These are phyloP conservation scores for Urosaurus nigricauda DNA, from an alignment of 2,797 vertebrate species.

Conservation along the genomic window DNA sequence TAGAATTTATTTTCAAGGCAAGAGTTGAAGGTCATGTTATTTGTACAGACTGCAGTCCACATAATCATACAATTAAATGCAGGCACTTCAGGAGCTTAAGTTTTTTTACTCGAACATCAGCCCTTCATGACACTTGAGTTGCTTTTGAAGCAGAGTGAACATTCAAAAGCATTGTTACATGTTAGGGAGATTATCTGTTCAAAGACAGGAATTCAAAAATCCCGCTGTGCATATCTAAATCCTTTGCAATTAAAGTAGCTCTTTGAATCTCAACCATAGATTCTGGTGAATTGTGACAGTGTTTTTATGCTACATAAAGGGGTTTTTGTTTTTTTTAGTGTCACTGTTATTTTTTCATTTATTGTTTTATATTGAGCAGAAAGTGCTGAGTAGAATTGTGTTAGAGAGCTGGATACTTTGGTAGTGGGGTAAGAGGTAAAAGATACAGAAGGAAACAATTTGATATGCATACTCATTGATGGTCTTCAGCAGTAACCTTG, in stretches of 20 bases:
- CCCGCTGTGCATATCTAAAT: background rate
- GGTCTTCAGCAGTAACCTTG: slow-evolving; percentile 26
- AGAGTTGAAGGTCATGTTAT: background rate
- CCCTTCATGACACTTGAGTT: background rate
- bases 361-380: background rate
- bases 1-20: background rate
- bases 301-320: background rate
- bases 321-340: background rate
- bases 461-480: slow-evolving; percentile 11
- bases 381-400: background rate
- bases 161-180: background rate
- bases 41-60: background rate
- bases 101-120: background rate
- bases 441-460: background rate
- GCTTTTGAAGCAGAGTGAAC: background rate
- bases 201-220: background rate
- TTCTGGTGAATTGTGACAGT: background rate
- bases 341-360: background rate
- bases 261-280: background rate
- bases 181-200: background rate
- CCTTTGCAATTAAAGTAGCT: background rate
- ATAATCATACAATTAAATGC: background rate
- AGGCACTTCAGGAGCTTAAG: background rate
- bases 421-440: background rate
- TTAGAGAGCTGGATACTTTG: background rate